Base-by-base conservation (phyloP, 2,888 invertebrate genomes). In the Andrena camellia region DNA sequence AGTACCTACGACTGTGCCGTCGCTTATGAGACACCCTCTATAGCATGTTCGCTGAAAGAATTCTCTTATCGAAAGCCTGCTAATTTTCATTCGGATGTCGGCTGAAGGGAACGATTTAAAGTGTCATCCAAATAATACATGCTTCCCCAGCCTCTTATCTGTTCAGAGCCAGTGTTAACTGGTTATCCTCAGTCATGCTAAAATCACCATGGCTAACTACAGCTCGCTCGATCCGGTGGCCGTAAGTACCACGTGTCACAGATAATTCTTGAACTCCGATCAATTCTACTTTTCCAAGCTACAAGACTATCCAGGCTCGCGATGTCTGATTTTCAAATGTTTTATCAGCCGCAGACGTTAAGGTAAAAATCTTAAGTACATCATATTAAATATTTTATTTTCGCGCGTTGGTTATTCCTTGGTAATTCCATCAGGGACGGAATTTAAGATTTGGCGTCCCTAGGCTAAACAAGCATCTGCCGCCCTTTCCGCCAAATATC, bases 241-340 rank as follows among this genome's bases (percentile, higher is more conserved):
- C 29, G 20, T 42, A 29, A 5, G 50, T 23, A 74, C 54, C 78
- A 82, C 79, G 64, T 66, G 83, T 64, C 71, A 60, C 26, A 42
- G 78, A 84, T 84, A 78, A 79, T 72, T 79, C 71, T 50, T 81
- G 74, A 78, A 75, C 75, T 68, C 52, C 63, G 74, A 74, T 63
- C 78, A 72, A 52, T 20, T 52, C 52, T 54, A 35, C 10, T 73
- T 63, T 20, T 50, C 33, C 20, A 66, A 48, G n/a, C 48, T 5
- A 13, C 1, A 13, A 13, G 31, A 29, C 10, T 5, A 2, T 17
- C 13, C 29, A 50, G 48, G 2, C 60, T 23, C 2, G 23, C 17
- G 0, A 3, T 59, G 59, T 26, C 6, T 13, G 48, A 10, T 63
- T 77, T 79, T 69, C 29, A 42, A 68, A 3, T 29, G 26, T 31